Percentiles rank a stretch among this genome's conserved stretches.
Conservation (phyloP, 2,797 vertebrate species). For the Melanotaenia nigrans region DNA sequence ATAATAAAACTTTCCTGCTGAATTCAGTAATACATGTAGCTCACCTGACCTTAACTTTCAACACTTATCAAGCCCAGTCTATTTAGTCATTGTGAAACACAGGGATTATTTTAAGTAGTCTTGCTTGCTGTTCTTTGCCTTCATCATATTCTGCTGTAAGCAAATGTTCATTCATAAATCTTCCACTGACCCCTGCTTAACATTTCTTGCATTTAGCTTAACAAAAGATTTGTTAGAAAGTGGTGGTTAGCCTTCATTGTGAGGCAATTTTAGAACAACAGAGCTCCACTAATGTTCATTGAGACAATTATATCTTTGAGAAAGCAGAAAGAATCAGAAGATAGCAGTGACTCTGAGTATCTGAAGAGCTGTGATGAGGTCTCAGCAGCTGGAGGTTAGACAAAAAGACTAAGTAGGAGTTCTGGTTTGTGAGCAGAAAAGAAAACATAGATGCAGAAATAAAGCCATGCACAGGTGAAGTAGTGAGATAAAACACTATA, state of each 20-base stretch:
- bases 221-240: slow-evolving; percentile 36
- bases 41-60: slow-evolving; percentile 21
- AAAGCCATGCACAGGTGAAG: slow-evolving; percentile 1
- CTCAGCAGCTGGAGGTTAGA: slow-evolving; percentile 20
- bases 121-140: slow-evolving; percentile 34
- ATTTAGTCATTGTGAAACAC: slow-evolving; percentile 33
- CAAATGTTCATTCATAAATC: slow-evolving; percentile 32
- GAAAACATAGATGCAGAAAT: background rate
- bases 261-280: slow-evolving; percentile 32
- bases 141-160: slow-evolving; percentile 21
- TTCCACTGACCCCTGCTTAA: slow-evolving; percentile 22
- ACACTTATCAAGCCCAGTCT: slow-evolving; percentile 6
- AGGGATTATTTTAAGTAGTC: slow-evolving; percentile 29
- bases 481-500: slow-evolving; percentile 6
- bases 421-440: background rate
- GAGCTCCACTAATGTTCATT: slow-evolving; percentile 31
- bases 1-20: slow-evolving; percentile 7
- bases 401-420: background rate
- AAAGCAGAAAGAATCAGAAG: slow-evolving; percentile 33
- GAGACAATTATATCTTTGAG: slow-evolving; percentile 42
- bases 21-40: slow-evolving; percentile 8
- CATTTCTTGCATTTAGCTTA: slow-evolving; percentile 32
- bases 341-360: slow-evolving; percentile 24
- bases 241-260: slow-evolving; percentile 30
- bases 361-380: slow-evolving; percentile 16